Evolutionary conservation across 2,888 invertebrate genomes (phyloP), one percentile per base, ranked within the genome.

Genomic region (Tipula lateralis): DNA sequence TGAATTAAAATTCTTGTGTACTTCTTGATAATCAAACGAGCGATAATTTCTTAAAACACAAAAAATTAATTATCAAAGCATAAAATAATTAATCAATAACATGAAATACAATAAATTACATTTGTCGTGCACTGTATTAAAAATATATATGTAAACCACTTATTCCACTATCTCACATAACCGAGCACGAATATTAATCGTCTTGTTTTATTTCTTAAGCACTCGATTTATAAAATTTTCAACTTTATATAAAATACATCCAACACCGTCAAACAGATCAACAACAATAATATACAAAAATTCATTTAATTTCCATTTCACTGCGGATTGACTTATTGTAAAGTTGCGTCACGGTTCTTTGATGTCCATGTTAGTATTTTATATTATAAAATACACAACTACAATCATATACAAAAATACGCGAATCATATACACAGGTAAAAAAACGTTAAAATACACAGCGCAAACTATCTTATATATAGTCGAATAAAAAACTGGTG

Each of bases 241-340:
- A 29, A 81, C 29, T 30, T n/a, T 29, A 29, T 32, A 32, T 30
- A 30, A 29, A 82, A 82, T 30, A 82, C 82, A 82, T 32, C 29
- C 82, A 30, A 29, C 82, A 16, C 82, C 85, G 13, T 66, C 84
- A 83, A 84, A 84, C 85, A 84, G 85, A 84, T 85, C 83, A 85
- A 50, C 32, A 81, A 82, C 19, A 44, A 84, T 85, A 83, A 84
- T n/a, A n/a, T n/a, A 29, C 84, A 83, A 82, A 84, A 34, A 84
- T 85, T 84, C 32, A 83, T 85, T 84, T 50, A 82, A 84, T 83
- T 84, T 81, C n/a, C 44, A 83, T 50, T 85, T 36, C 82, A 82
- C 29, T 82, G 66, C 66, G 82, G 82, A 82, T 82, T 82, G 30
- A 82, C 82, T 82, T 82, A 82, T 82, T 82, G 29, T 32, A 30